Conservation (phyloP, 2,797 vertebrate genomes). For the Pseudochaenichthys georgianus region DNA sequence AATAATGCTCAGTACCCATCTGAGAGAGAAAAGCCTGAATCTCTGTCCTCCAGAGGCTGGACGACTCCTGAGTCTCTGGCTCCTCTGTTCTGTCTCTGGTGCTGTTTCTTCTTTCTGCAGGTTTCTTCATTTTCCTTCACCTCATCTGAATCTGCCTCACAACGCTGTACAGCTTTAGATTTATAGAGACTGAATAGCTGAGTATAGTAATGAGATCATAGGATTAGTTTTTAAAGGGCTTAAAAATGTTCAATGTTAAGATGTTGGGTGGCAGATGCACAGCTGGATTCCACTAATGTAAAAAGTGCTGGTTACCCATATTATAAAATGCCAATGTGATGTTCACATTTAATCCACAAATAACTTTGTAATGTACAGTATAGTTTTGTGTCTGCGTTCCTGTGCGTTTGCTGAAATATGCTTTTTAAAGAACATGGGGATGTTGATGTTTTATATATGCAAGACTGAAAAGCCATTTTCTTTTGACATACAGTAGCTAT, state of each 20-base stretch:
- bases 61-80: slow-evolving; percentile 75
- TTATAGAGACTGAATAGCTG: neutral
- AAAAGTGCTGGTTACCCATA: no score
- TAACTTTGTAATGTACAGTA: neutral
- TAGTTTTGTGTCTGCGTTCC: neutral
- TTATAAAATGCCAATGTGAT: neutral
- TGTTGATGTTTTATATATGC: neutral
- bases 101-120: slow-evolving; percentile 45
- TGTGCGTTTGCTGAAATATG: neutral
- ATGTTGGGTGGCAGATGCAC: neutral
- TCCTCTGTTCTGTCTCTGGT: slow-evolving; percentile 61
- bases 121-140: slow-evolving; percentile 43
- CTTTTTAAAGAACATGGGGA: neutral
- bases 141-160: slow-evolving; percentile 38
- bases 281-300: no score
- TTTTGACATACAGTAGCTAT: neutral
- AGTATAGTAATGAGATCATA: neutral
- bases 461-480: neutral
- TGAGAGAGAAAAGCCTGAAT: slow-evolving; percentile 66
- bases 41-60: slow-evolving; percentile 76
- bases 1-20: slow-evolving; percentile 76
- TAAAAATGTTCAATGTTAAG: neutral
- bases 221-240: neutral
- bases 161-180: slow-evolving; percentile 32
- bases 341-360: neutral